These are phyloP conservation scores for Saguinus midas DNA, from an alignment of 2,113 vertebrate genomes.

Conservation along the genomic window DNA sequence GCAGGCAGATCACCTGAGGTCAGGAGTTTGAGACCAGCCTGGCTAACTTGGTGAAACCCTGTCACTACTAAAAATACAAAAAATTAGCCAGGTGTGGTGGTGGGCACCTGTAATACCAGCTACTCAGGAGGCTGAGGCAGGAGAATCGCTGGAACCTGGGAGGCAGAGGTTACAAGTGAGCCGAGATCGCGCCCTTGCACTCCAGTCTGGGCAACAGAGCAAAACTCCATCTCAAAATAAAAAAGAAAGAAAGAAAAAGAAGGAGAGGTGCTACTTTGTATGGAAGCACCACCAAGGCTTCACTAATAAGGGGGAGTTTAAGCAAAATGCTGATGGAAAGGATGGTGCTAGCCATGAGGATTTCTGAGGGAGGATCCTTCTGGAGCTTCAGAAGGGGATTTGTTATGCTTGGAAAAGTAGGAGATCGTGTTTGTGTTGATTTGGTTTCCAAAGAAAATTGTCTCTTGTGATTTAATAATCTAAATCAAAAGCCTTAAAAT, in stretches of 20 bases:
- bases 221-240: no score
- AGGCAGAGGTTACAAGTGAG: no score
- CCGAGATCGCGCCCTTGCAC: no score
- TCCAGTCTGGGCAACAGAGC: no score
- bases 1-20: no score
- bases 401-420: background rate
- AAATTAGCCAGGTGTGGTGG: no score
- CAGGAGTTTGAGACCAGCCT: no score
- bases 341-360: background rate
- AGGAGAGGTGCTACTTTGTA: background rate
- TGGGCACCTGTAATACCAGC: no score
- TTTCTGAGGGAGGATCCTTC: background rate
- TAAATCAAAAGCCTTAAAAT: constrained; percentile 55
- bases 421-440: constrained; percentile 39
- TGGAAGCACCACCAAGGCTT: background rate
- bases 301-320: background rate
- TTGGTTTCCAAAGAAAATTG: constrained; percentile 64
- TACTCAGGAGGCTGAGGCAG: no score
- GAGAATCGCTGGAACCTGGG: no score
- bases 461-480: constrained; percentile 58
- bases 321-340: background rate
- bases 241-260: background rate
- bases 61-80: no score
- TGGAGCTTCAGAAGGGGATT: background rate
- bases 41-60: no score